A percentile compares a stretch with the other conserved stretches of the same genome.
Evolutionary conservation across 2,113 vertebrate species (phyloP).

Genomic region (Lipotes vexillifer): DNA sequence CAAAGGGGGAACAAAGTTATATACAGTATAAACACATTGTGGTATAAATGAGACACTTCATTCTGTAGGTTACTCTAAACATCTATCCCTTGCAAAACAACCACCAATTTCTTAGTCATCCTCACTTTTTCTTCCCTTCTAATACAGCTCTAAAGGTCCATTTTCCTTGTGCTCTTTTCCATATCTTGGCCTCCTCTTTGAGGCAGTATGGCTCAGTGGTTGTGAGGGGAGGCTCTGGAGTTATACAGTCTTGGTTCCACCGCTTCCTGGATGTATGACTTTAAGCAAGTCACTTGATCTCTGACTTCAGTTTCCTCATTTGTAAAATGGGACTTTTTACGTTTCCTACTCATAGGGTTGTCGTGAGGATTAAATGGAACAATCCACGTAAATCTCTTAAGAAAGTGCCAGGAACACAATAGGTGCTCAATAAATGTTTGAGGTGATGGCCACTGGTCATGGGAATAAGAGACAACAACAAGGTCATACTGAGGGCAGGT

Average conservation of each 20-base stretch:
- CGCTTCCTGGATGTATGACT: too few relatives aligned
- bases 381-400: neutral
- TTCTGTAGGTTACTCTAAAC: neutral
- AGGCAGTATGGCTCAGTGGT: rapidly evolving
- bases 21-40: neutral
- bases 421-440: neutral
- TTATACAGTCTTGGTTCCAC: rapidly evolving
- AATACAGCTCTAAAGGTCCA: neutral
- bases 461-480: neutral
- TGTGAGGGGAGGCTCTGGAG: rapidly evolving
- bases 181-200: rapidly evolving
- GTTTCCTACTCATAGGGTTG: neutral
- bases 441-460: neutral
- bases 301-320: neutral
- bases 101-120: rapidly evolving
- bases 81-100: neutral
- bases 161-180: neutral
- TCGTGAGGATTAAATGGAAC: neutral
- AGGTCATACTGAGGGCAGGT: neutral
- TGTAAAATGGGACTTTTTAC: neutral
- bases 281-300: neutral
- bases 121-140: neutral
- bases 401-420: neutral
- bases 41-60: neutral
- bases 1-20: neutral